phyloP scores from a whole-genome alignment of 2,797 vertebrate genomes.

The Anolis apletophallus region DNA sequence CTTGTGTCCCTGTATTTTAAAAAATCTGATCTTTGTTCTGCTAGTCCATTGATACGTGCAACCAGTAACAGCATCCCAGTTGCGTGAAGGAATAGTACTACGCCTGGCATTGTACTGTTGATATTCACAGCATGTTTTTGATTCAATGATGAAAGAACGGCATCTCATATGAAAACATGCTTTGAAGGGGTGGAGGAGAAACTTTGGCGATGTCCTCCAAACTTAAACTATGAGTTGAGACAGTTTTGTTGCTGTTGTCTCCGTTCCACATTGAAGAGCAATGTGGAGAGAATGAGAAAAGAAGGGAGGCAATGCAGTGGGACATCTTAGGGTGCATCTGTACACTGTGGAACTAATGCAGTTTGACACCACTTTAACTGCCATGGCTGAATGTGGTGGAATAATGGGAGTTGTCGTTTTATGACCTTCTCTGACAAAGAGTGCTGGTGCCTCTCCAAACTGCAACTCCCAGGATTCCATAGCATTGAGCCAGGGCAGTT shows the following conservation, averaged over 20 bases:
- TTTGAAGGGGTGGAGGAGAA: too few relatives aligned
- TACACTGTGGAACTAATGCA: too few relatives aligned
- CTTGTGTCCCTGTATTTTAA: background rate
- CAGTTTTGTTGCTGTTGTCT: background rate
- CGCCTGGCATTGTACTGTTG: background rate
- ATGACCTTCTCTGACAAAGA: too few relatives aligned
- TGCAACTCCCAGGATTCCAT: too few relatives aligned
- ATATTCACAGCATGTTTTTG: background rate
- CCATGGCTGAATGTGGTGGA: too few relatives aligned
- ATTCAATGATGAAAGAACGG: background rate
- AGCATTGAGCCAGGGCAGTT: too few relatives aligned
- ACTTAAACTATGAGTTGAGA: background rate
- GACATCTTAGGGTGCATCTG: background rate
- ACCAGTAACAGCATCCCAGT: background rate
- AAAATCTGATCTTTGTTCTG: background rate
- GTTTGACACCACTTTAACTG: too few relatives aligned
- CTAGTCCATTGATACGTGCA: background rate
- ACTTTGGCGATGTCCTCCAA: background rate
- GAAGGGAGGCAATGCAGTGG: background rate
- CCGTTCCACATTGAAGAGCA: background rate
- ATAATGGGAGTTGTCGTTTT: too few relatives aligned
- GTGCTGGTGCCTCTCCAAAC: too few relatives aligned
- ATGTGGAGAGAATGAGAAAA: too few relatives aligned
- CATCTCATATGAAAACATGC: too few relatives aligned
- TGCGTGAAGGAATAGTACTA: background rate